Evolutionary conservation across 1,140 invertebrate species (phyloP).

Genomic region (Saccostrea glomerata): DNA sequence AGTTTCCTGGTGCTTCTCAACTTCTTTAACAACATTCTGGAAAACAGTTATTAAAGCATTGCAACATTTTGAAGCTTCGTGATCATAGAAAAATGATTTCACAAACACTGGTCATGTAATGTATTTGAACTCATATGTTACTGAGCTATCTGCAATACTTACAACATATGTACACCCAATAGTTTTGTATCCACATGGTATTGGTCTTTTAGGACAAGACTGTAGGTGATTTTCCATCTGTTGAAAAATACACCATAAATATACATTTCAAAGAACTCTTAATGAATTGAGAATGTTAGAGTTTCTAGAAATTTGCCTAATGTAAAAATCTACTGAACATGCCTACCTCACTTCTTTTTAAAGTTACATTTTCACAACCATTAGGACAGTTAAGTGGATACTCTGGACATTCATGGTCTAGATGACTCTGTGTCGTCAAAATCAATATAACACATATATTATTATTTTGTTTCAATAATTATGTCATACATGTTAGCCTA

Average conservation of each 20-base stretch:
- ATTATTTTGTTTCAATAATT: not conserved
- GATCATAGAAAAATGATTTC: not conserved
- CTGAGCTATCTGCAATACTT: not conserved
- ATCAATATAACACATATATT: not conserved
- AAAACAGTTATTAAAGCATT: not conserved
- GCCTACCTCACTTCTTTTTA: not conserved
- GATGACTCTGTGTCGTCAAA: conserved; percentile 4
- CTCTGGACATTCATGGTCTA: not conserved
- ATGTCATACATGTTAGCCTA: too few species aligned
- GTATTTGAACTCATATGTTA: not conserved
- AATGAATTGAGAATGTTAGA: too few species aligned
- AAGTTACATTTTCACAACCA: not conserved
- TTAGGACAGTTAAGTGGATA: conserved; percentile 16
- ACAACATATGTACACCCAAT: not conserved
- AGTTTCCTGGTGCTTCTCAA: conserved; percentile 3
- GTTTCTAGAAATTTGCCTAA: too few species aligned
- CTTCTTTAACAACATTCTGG: not conserved
- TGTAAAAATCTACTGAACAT: not conserved
- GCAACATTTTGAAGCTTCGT: too few species aligned
- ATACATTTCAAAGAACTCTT: not conserved
- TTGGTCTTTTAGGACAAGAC: not conserved
- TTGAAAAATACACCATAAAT: not conserved
- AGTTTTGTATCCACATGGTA: conserved; percentile 20
- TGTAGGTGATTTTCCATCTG: conserved; percentile 3
- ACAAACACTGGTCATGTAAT: not conserved